These are phyloP conservation scores for Drosophila mojavensis DNA, from an alignment of 1,140 invertebrate genomes.

Conservation along the genomic window DNA sequence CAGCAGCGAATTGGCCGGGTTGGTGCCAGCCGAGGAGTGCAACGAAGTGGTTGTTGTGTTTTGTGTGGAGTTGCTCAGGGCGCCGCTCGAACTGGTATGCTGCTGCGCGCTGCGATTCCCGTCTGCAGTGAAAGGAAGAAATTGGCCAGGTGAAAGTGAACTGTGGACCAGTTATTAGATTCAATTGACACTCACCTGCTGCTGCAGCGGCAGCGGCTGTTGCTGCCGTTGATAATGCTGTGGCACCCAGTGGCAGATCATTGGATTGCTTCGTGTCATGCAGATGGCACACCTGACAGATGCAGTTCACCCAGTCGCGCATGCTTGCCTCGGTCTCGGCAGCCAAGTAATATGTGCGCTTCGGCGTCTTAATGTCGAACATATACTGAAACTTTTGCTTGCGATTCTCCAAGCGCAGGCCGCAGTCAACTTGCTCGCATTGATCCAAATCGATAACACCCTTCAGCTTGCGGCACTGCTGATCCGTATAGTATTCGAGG, in stretches of 20 bases:
- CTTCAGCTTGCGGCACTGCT: conserved; percentile 93
- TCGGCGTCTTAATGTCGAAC: conserved; percentile 95
- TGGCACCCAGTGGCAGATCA: conserved; percentile 61
- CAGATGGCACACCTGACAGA: conserved; percentile 96
- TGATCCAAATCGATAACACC: conserved; percentile 97
- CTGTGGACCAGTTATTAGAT: conserved; percentile 15
- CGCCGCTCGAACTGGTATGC: conserved; percentile 71
- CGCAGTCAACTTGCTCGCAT: conserved; percentile 97
- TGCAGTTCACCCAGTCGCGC: conserved; percentile 97
- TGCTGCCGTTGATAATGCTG: conserved; percentile 22
- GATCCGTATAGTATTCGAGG: conserved; percentile 96
- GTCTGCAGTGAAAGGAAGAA: conserved; percentile 43
- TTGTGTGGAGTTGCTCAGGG: conserved; percentile 71
- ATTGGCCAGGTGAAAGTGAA: conserved; percentile 18
- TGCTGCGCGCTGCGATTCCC: conserved; percentile 70
- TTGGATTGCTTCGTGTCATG: conserved; percentile 85
- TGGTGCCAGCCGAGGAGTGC: conserved; percentile 67
- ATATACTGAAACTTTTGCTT: conserved; percentile 93
- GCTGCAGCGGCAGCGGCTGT: conserved; percentile 16
- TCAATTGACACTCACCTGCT: not conserved
- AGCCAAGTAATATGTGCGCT: conserved; percentile 95
- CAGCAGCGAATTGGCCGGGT: conserved; percentile 32
- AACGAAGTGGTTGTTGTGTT: conserved; percentile 78
- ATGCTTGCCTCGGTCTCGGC: conserved; percentile 96
- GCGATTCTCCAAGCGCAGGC: conserved; percentile 91